These are phyloP conservation scores for Spodoptera frugiperda DNA, from an alignment of 1,140 invertebrate species.

Conservation along the genomic window DNA sequence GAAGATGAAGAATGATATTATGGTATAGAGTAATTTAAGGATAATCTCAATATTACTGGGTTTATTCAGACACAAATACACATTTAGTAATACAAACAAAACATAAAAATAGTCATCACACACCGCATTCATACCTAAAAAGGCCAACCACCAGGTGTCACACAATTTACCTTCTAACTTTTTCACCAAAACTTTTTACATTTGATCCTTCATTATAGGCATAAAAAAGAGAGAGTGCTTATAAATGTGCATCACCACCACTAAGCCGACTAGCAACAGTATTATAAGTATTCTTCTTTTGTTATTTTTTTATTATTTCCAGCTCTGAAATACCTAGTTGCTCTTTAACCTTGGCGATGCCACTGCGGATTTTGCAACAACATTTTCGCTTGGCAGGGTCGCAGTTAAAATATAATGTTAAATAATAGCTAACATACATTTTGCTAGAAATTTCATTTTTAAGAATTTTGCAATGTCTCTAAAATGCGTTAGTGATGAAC, in stretches of 20 bases:
- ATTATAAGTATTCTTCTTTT: conserved; percentile 26
- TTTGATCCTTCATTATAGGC: background rate
- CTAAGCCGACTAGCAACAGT: background rate
- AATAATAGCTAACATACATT: conserved; percentile 22
- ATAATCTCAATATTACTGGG: no score
- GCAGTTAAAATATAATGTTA: conserved; percentile 31
- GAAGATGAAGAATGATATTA: no score
- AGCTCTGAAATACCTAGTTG: conserved; percentile 19
- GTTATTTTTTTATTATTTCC: conserved; percentile 23
- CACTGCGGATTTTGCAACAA: conserved; percentile 21
- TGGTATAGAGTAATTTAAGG: no score
- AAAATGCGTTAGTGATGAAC: background rate
- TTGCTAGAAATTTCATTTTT: background rate
- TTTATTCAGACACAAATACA: no score
- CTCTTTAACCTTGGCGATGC: conserved; percentile 40
- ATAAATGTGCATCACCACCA: background rate
- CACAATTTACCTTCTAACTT: background rate
- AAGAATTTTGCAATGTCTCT: background rate
- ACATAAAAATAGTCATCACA: no score
- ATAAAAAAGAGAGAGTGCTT: conserved; percentile 15
- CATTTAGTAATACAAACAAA: no score
- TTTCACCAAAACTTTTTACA: background rate
- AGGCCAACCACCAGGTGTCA: background rate
- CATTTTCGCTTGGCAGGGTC: conserved; percentile 32
- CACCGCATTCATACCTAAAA: no score